phyloP scores from a whole-genome alignment of 2,113 vertebrate species.

The Pollimyrus isidori region DNA sequence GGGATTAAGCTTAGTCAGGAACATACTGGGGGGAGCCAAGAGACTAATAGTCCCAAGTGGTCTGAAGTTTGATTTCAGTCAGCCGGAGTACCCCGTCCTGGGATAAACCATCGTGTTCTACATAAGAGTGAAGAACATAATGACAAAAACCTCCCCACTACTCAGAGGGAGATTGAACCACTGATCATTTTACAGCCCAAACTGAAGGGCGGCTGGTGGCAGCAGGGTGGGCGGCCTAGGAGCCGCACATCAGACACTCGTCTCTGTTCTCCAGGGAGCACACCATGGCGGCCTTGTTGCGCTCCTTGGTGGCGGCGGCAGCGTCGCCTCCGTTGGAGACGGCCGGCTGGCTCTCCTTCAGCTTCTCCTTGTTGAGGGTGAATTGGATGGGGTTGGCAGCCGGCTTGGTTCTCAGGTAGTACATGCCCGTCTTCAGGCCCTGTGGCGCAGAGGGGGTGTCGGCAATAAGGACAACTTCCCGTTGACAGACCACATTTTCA shows the following conservation, averaged over 20 bases:
- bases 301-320: slow-evolving; percentile 67
- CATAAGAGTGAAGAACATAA: background rate
- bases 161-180: background rate
- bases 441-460: slow-evolving; percentile 32
- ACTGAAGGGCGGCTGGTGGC: background rate
- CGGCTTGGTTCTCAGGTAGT: slow-evolving; percentile 89
- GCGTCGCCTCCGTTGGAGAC: slow-evolving; percentile 56
- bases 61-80: background rate
- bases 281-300: slow-evolving; percentile 86
- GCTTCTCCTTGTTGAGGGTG: slow-evolving; percentile 90
- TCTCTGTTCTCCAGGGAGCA: slow-evolving; percentile 89
- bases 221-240: slow-evolving; percentile 46
- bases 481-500: background rate
- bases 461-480: background rate
- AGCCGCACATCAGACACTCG: slow-evolving; percentile 90
- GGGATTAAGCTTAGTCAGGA: background rate
- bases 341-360: slow-evolving; percentile 62
- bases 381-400: slow-evolving; percentile 96
- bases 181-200: background rate
- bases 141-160: background rate
- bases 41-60: background rate
- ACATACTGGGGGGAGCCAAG: background rate
- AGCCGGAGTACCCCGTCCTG: background rate
- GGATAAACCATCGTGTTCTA: background rate
- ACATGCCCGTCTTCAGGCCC: slow-evolving; percentile 97